These are phyloP conservation scores for Leptonema lineaticorne DNA, from an alignment of 1,140 invertebrate species.

Conservation along the genomic window DNA sequence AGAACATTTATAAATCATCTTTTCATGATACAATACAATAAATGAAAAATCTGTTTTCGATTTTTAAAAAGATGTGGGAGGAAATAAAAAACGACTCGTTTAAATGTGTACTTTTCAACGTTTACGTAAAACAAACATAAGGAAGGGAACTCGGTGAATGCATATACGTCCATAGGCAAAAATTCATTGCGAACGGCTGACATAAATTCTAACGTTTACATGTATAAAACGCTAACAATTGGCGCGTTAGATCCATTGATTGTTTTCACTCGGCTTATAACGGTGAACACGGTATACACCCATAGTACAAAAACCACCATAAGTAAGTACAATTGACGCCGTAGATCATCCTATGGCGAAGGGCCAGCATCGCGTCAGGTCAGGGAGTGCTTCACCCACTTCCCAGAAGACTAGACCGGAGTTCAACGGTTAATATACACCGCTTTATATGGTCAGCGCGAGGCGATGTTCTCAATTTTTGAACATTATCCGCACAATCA, in stretches of 20 bases:
- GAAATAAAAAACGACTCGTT: too few species aligned
- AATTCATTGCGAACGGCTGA: neutral
- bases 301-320: neutral
- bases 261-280: constrained; percentile 16
- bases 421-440: constrained; percentile 33
- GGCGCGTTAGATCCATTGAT: constrained; percentile 10
- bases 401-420: constrained; percentile 28
- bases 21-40: too few species aligned
- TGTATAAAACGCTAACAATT: constrained; percentile 3
- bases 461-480: neutral
- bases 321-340: constrained; percentile 24
- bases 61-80: too few species aligned
- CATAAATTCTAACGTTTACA: constrained; percentile 7
- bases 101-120: too few species aligned
- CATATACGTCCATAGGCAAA: neutral
- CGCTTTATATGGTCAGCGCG: constrained; percentile 21
- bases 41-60: too few species aligned
- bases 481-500: neutral
- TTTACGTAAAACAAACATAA: too few species aligned
- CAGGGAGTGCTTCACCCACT: constrained; percentile 32
- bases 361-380: constrained; percentile 19
- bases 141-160: too few species aligned
- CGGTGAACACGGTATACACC: constrained; percentile 10
- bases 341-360: constrained; percentile 28
- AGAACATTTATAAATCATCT: too few species aligned